Evolutionary conservation across 2,888 invertebrate genomes (phyloP), one percentile per base, ranked within the genome.

Genomic region (Drosophila bunnanda): DNA sequence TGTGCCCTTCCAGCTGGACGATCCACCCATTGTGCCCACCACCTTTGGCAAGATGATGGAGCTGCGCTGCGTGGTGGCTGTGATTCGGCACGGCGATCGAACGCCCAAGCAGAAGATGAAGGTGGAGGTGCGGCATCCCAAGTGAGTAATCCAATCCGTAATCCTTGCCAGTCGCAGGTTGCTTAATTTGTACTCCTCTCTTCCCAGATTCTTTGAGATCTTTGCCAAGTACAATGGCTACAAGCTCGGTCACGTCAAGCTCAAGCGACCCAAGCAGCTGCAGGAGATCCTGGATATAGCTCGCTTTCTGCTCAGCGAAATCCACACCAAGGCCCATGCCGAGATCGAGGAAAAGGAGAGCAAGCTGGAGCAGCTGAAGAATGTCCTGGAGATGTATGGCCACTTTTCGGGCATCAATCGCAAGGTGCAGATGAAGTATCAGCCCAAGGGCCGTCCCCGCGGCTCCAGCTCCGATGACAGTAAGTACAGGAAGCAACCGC

Each of bases 41-140:
- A 99, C 99, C 0, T 98, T 98, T 91, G 99, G 99, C 17, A 99
- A 99, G 93, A 98, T 99, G 98, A 96, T 96, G 96, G 96, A 96
- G 84, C 91, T 96, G 73, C 94, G 99, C 34, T 99, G 99, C 92
- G 99, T 99, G 4, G 98, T 99, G 43, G 99, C 97, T 28, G 97
- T 99, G 8, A 99, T 99, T 72, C 93, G 99, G 68, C 99, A 99
- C 90, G 99, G 99, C 0, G 99, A 99, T 92, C 94, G 99, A 78
- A 99, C 99, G 15, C 99, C 99, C 0, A 99, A 99, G 92, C 99
- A 99, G 93, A 99, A 99, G 93, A 99, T 99, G 99, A 99, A 99
- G 93, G 99, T 99, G 79, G 99, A 99, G 94, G 99, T 99, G 15
- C 94, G 98, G 57, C 98, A 99, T 94, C 97, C 96, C 4, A 97